Evolutionary conservation across 1,140 invertebrate species (phyloP).

Genomic region (Augochlora pura): DNA sequence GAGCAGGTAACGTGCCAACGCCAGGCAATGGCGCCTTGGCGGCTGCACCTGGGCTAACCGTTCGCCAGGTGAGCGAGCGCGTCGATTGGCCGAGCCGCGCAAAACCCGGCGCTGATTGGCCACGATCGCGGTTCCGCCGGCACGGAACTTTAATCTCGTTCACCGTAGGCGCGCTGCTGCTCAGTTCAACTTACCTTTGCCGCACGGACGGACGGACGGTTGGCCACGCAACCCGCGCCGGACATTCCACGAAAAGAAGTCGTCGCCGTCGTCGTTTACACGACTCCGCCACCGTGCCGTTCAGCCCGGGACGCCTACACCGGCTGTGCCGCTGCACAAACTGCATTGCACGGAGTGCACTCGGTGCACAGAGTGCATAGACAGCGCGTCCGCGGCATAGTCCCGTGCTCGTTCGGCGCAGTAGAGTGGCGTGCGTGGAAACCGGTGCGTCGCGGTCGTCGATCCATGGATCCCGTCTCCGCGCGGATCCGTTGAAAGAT

Average conservation of each 20-base stretch:
- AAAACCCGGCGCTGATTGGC: conserved; percentile 63
- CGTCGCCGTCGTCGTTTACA: background rate
- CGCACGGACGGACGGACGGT: conserved; percentile 66
- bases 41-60: conserved; percentile 66
- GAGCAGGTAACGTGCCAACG: conserved; percentile 70
- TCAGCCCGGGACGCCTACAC: too few relatives aligned
- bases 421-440: too few relatives aligned
- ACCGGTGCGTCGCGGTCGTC: conserved; percentile 8
- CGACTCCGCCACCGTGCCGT: too few relatives aligned
- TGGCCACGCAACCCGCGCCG: conserved; percentile 31
- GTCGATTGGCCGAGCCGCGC: conserved; percentile 65
- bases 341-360: too few relatives aligned
- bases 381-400: too few relatives aligned
- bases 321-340: too few relatives aligned
- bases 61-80: conserved; percentile 64
- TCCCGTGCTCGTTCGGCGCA: background rate
- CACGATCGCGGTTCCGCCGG: conserved; percentile 53
- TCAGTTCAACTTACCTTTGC: conserved; percentile 78
- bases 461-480: conserved; percentile 14
- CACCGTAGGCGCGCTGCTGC: conserved; percentile 73
- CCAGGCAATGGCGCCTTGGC: conserved; percentile 70
- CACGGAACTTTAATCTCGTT: conserved; percentile 75
- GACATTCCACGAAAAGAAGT: conserved; percentile 24
- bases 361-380: too few relatives aligned
- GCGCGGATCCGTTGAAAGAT: conserved; percentile 8